Base-by-base conservation (phyloP, 2,888 invertebrate species). In the Beris morrisii region DNA sequence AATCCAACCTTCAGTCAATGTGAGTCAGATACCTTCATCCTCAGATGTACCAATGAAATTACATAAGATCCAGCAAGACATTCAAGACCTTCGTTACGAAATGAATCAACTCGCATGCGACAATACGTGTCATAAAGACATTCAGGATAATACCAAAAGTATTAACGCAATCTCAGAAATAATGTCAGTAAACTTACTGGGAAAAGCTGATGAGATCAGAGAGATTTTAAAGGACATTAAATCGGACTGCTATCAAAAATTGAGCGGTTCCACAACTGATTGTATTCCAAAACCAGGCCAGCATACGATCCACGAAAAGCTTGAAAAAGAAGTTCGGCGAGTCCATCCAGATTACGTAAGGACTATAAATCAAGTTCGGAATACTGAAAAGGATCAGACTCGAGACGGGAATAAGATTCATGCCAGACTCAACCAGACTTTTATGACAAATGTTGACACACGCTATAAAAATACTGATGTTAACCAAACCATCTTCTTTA, bases 151-250 rank as follows among this genome's bases (percentile, higher is more conserved):
- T 7, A 38, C 5, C 5, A 44, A 43, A 15, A 11, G 15, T 22
- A 22, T 56, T 15, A 15, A 46, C n/a, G 46, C n/a, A 46, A 46
- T 46, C 11, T 13, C 13, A 1, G 56, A 44, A 44, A 56, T 56
- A 5, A 56, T 56, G 56, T 56, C 56, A 7, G 38, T 44, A 5
- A 56, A 56, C 15, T 22, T 56, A 11, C 38, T 56, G 5, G 56
- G 44, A 4, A 56, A 43, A 43, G 44, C 56, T 44, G 56, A 56
- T 7, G 56, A 56, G 22, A 56, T 56, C 15, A 56, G 43, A 31
- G 15, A 44, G 43, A 44, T 43, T 30, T 12, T 56, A 22, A 22
- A 13, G n/a, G 56, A 56, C 38, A 56, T 56, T 7, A 43, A 56
- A 15, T 56, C 56, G 4, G 56, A 56, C 31, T 56, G 43, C n/a